phyloP scores from a whole-genome alignment of 2,113 vertebrate species.

The Oryzias woworae region DNA sequence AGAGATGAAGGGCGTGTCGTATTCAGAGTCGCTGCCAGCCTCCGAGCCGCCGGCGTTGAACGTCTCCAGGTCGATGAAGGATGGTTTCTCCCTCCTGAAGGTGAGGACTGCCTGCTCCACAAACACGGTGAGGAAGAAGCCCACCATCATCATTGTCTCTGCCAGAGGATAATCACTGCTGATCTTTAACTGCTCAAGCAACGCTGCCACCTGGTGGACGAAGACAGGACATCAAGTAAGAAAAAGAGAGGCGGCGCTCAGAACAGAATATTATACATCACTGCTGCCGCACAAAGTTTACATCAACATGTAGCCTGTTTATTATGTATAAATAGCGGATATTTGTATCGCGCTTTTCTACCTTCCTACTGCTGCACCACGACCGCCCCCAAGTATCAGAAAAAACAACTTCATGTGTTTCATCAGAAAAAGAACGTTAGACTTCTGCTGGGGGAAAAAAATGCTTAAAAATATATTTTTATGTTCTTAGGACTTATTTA shows the following conservation, averaged over 20 bases:
- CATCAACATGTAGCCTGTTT: too few species aligned
- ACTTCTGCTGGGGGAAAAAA: too few species aligned
- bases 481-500: too few species aligned
- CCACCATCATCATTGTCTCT: conserved; percentile 89
- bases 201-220: conserved; percentile 74
- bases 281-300: too few species aligned
- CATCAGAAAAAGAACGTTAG: too few species aligned
- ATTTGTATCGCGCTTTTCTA: too few species aligned
- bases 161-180: conserved; percentile 86
- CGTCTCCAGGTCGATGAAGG: conserved; percentile 93
- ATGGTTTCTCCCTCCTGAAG: conserved; percentile 86
- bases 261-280: too few species aligned
- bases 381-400: too few species aligned
- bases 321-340: too few species aligned
- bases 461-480: too few species aligned
- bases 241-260: not conserved
- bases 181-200: conserved; percentile 78
- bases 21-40: conserved; percentile 90
- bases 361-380: too few species aligned
- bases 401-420: too few species aligned
- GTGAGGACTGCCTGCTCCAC: conserved; percentile 89
- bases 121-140: conserved; percentile 89
- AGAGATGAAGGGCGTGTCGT: conserved; percentile 86
- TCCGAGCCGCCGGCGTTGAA: conserved; percentile 88
- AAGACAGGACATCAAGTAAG: not conserved